Evolutionary conservation across 2,113 vertebrate genomes (phyloP).

Genomic region (Hippocampus comes): DNA sequence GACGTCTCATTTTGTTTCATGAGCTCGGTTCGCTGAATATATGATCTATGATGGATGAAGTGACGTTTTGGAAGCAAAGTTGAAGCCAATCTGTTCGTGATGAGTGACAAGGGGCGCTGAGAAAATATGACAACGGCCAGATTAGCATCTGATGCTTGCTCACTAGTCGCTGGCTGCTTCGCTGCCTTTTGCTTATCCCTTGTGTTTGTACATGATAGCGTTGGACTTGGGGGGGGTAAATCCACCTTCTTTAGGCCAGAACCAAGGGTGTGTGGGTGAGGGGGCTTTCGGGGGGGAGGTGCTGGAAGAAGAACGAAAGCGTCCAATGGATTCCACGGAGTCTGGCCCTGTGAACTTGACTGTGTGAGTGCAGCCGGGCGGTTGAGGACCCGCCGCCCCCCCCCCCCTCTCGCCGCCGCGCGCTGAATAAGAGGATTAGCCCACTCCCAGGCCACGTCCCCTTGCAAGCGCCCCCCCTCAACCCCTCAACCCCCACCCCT

Average conservation of each 20-base stretch:
- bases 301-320: background rate
- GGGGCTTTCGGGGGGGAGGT: too few species aligned
- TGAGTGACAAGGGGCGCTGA: background rate
- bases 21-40: too few species aligned
- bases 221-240: background rate
- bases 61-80: background rate
- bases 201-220: background rate
- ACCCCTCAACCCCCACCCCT: too few species aligned
- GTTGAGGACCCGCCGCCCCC: background rate
- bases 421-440: slow-evolving; percentile 3
- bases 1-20: too few species aligned
- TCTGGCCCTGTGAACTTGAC: background rate
- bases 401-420: background rate
- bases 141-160: background rate
- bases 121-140: background rate
- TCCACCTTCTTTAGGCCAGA: background rate
- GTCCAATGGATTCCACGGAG: background rate
- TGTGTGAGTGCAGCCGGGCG: background rate
- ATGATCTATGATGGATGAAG: too few species aligned
- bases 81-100: too few species aligned
- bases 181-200: background rate
- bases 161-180: background rate
- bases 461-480: background rate
- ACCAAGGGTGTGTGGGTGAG: background rate
- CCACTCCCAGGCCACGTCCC: background rate